phyloP scores from a whole-genome alignment of 2,113 vertebrate species.

The Neotoma lepida region DNA sequence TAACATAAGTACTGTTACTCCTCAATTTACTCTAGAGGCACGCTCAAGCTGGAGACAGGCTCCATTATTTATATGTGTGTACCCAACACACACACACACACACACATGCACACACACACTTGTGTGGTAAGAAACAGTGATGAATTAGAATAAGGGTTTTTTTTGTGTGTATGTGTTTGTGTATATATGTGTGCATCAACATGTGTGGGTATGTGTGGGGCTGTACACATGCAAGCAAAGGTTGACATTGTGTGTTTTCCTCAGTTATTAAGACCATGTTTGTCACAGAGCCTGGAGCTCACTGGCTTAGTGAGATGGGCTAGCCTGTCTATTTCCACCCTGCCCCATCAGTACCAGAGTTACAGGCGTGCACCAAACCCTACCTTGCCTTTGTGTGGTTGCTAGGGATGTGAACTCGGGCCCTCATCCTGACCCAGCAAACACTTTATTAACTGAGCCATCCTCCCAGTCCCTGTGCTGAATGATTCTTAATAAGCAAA shows the following conservation, averaged over 20 bases:
- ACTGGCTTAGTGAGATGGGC: not conserved
- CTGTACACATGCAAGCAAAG: not conserved
- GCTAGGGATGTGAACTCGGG: not conserved
- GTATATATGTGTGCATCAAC: not conserved
- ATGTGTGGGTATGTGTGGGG: not conserved
- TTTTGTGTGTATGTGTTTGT: not conserved
- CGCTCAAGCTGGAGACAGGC: not conserved
- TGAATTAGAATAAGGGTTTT: not conserved
- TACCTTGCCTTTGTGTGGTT: not conserved
- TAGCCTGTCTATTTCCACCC: not conserved
- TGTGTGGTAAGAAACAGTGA: not conserved
- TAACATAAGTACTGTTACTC: not conserved
- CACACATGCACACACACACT: rapidly evolving
- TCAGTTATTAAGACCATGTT: not conserved
- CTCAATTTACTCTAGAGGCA: not conserved
- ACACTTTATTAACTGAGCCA: not conserved
- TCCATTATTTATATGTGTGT: not conserved
- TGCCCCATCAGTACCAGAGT: not conserved
- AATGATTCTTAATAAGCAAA: not conserved
- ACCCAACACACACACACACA: not conserved
- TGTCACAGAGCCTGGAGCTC: not conserved
- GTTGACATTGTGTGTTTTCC: not conserved
- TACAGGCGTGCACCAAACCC: not conserved
- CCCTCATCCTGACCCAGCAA: not conserved
- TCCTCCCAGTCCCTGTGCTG: not conserved